A percentile compares a stretch with the other conserved stretches of the same genome.
Conservation (phyloP, 2,797 vertebrate genomes). For the Schizothorax lantsangensis region DNA sequence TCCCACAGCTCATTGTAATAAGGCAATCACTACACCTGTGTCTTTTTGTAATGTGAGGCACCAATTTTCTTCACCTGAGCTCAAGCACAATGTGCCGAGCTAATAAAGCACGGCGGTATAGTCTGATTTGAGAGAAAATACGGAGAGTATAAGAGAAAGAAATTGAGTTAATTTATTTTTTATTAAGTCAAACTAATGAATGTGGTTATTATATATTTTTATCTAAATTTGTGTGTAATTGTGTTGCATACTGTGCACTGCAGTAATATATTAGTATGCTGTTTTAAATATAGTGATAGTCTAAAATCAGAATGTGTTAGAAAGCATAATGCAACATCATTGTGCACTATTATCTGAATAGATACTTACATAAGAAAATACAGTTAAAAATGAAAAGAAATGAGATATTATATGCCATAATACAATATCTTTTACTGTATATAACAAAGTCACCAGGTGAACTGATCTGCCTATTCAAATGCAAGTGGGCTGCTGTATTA, state of each 20-base stretch:
- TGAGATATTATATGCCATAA: neutral
- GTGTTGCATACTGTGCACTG: neutral
- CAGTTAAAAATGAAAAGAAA: neutral
- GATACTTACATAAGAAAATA: neutral
- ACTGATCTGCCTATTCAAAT: conserved; percentile 46
- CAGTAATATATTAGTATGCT: neutral
- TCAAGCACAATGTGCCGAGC: conserved; percentile 11
- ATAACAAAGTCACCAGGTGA: conserved; percentile 18
- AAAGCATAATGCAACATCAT: neutral
- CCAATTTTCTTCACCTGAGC: conserved; percentile 64
- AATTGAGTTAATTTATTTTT: neutral
- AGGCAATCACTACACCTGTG: conserved; percentile 60
- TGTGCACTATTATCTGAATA: neutral
- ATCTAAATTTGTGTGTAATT: neutral
- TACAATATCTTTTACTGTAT: neutral
- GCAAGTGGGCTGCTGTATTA: neutral
- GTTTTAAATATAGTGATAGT: neutral
- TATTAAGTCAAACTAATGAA: neutral
- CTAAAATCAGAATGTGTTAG: neutral
- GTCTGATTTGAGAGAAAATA: neutral
- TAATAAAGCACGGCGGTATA: conserved; percentile 1
- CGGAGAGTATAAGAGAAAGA: neutral
- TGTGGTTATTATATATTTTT: neutral
- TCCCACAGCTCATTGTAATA: conserved; percentile 50
- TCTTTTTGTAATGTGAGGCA: conserved; percentile 54